Conservation (phyloP, 2,797 vertebrate genomes). For the Poecilia picta region DNA sequence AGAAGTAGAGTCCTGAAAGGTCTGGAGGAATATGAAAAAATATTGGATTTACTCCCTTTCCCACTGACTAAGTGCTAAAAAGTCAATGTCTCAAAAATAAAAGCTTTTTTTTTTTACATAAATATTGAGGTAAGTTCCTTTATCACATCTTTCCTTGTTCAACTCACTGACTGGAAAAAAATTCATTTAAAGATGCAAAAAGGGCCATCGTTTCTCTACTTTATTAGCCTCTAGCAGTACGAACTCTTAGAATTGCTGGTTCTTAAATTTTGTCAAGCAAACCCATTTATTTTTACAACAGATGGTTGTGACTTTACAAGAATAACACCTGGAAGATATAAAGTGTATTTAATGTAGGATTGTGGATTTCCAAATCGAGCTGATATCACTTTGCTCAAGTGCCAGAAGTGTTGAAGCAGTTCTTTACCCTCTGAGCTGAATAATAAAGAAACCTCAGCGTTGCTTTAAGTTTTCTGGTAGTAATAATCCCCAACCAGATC, state of each 20-base stretch:
- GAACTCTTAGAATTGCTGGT: background rate
- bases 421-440: background rate
- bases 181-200: background rate
- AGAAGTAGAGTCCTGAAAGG: background rate
- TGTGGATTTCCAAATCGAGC: background rate
- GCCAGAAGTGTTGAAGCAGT: background rate
- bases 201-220: background rate
- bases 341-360: background rate
- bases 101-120: background rate
- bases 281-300: background rate
- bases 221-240: background rate
- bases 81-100: background rate
- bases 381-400: background rate
- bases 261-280: background rate
- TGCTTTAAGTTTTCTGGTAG: background rate
- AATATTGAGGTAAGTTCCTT: background rate
- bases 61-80: background rate
- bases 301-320: background rate
- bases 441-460: background rate
- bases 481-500: background rate
- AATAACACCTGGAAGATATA: background rate
- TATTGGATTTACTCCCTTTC: background rate
- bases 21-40: background rate
- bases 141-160: background rate
- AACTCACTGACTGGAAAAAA: background rate